Evolutionary conservation across 2,113 vertebrate genomes (phyloP).

Genomic region (Pseudorhombus dupliciocellatus): DNA sequence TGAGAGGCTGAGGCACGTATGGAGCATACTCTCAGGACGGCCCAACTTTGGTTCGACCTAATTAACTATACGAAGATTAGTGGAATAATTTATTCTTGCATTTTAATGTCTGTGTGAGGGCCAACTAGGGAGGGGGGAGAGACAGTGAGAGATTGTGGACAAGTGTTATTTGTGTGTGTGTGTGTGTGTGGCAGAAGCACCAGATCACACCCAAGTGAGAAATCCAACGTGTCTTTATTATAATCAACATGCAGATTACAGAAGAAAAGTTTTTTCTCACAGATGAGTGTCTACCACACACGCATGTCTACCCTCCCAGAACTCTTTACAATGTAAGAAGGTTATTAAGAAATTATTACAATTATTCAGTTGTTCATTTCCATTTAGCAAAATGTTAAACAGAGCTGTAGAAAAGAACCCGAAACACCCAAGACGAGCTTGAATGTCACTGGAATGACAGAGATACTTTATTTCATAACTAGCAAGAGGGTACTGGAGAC

Average conservation of each 20-base stretch:
- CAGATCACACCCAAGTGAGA: slow-evolving; percentile 47
- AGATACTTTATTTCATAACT: slow-evolving; percentile 79
- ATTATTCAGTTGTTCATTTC: slow-evolving; percentile 71
- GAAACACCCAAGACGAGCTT: slow-evolving; percentile 78
- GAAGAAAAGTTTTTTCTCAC: slow-evolving; percentile 82
- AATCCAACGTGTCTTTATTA: slow-evolving; percentile 75
- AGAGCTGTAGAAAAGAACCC: slow-evolving; percentile 92
- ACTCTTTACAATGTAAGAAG: slow-evolving; percentile 87
- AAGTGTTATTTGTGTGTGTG: slow-evolving; percentile 4
- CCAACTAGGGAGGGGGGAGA: slow-evolving; percentile 2
- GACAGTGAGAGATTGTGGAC: slow-evolving; percentile 17
- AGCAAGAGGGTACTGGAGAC: slow-evolving; percentile 68
- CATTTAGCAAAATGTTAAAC: slow-evolving; percentile 96
- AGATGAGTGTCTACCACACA: slow-evolving; percentile 77
- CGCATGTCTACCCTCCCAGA: slow-evolving; percentile 82
- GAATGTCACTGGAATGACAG: slow-evolving; percentile 74
- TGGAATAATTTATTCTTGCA: slow-evolving; percentile 51
- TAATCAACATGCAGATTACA: slow-evolving; percentile 78
- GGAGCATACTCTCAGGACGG: slow-evolving; percentile 23
- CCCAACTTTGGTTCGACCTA: slow-evolving; percentile 32
- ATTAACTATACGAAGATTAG: slow-evolving; percentile 54
- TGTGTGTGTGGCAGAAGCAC: slow-evolving; percentile 17
- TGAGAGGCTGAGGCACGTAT: slow-evolving; percentile 20
- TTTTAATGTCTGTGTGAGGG: slow-evolving; percentile 30
- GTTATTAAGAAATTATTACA: slow-evolving; percentile 94